Evolutionary conservation across 1,140 invertebrate genomes (phyloP).

Genomic region (Zaprionus davidi): DNA sequence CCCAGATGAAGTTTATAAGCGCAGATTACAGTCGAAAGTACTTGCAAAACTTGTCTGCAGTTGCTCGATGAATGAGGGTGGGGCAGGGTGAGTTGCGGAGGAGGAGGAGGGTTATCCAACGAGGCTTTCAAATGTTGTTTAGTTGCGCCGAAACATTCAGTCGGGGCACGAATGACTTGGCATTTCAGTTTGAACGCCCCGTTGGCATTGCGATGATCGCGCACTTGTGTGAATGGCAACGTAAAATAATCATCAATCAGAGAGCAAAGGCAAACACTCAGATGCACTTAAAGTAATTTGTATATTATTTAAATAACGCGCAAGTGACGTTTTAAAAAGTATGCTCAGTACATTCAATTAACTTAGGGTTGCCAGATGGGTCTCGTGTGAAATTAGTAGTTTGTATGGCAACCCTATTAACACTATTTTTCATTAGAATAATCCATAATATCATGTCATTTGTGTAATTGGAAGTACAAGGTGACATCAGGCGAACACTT

Average conservation of each 20-base stretch:
- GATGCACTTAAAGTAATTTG: slow-evolving; percentile 1
- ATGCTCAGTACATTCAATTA: too few relatives aligned
- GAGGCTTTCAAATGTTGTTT: slow-evolving; percentile 20
- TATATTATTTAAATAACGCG: neutral
- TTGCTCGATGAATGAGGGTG: neutral
- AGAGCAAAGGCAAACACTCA: neutral
- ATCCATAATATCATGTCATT: neutral
- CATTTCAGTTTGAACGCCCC: neutral
- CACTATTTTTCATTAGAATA: neutral
- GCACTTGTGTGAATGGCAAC: slow-evolving; percentile 3
- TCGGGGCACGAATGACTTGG: neutral
- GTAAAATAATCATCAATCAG: slow-evolving; percentile 4
- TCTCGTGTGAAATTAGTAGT: too few relatives aligned
- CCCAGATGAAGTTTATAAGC: slow-evolving; percentile 31
- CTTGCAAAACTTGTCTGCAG: slow-evolving; percentile 17
- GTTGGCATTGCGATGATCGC: neutral
- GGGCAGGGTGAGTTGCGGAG: neutral
- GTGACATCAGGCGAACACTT: neutral
- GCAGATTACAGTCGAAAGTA: slow-evolving; percentile 43
- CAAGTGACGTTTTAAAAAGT: too few relatives aligned
- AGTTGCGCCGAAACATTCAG: slow-evolving; percentile 4
- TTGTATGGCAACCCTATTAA: too few relatives aligned
- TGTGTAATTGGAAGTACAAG: neutral
- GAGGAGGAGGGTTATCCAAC: neutral
- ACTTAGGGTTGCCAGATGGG: too few relatives aligned